Percentiles rank a stretch among this genome's conserved stretches.
Evolutionary conservation across 2,888 invertebrate species (phyloP).

Genomic region (Meganola albula): DNA sequence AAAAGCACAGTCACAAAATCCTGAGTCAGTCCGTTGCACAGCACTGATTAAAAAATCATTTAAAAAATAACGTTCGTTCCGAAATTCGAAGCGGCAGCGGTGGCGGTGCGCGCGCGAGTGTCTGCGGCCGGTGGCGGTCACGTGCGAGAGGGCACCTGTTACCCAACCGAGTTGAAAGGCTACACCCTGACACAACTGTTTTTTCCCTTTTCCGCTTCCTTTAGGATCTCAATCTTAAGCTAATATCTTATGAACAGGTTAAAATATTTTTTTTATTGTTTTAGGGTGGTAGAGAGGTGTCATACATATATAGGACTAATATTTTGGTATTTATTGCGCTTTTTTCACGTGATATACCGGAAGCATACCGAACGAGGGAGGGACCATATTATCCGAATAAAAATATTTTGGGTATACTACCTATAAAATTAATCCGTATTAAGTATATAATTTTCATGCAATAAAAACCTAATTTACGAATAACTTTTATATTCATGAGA

Average conservation of each 20-base stretch:
- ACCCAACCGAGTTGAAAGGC: constrained; percentile 54
- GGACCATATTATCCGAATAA: no score
- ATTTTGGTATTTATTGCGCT: no score
- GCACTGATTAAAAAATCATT: constrained; percentile 48
- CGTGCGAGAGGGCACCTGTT: constrained; percentile 59
- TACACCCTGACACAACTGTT: constrained; percentile 29
- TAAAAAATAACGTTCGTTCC: constrained; percentile 44
- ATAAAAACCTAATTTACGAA: no score
- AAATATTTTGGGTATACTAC: no score
- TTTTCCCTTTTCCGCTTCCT: constrained; percentile 45
- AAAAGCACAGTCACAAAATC: constrained; percentile 65
- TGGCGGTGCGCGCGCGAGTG: constrained; percentile 73
- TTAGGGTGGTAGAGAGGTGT: no score
- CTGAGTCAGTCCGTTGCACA: constrained; percentile 58
- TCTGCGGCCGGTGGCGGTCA: constrained; percentile 58
- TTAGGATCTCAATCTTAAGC: constrained; percentile 19
- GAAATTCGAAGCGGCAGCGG: constrained; percentile 56
- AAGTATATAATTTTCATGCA: no score
- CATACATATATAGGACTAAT: no score
- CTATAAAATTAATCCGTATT: no score
- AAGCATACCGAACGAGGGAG: no score
- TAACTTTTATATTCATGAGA: no score
- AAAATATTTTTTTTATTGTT: neutral
- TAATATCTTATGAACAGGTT: constrained; percentile 9
- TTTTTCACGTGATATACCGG: no score